Base-by-base conservation (phyloP, 2,797 vertebrate species). In the Lutjanus argentimaculatus region DNA sequence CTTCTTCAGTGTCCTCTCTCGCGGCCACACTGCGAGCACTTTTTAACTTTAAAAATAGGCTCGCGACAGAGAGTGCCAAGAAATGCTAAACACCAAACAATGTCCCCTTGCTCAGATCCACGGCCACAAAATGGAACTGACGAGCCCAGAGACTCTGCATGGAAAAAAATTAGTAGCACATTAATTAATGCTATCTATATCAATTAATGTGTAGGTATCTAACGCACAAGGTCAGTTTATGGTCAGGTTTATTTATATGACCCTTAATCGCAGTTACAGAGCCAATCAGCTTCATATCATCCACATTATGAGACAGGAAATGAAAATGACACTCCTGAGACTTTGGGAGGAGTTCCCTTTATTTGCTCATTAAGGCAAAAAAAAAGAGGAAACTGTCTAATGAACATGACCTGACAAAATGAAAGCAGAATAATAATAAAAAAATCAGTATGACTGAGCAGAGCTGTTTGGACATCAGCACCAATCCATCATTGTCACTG, bases 31-130 rank as follows among this genome's bases (percentile, higher is more conserved):
- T 89, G 89, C 56, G 1, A 91, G 94, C 92, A 85, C 79, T 92
- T 92, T 91, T 89, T 81, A 84, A 91, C 89, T 94, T 93, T 92
- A 94, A 95, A 95, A 95, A 95, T 94, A 95, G 94, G 78, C 86
- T 88, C 25, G 63, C 61, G 53, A 87, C 86, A 72, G 80, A 82
- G 77, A 84, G 87, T 73, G 93, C 93, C 90, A 93, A 92, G 90
- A 89, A 93, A 93, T 75, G 85, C 87, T 90, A 85, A 88, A 92
- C 83, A 89, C 91, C 87, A 90, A 92, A 91, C 92, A 90, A 86
- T 86, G 85, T 91, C 90, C 85, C 81, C 65, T 76, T 66, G 64
- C 90, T 93, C 72, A 72, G 84, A 89, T 89, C 86, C 87, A 84
- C 85, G 56, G 82, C 53, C 82, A 75, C 81, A 89, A 89, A 92